A percentile compares a stretch with the other conserved stretches of the same genome.
These are phyloP conservation scores for Chalcosyrphus nemorum DNA, from an alignment of 2,888 invertebrate genomes.

Conservation along the genomic window DNA sequence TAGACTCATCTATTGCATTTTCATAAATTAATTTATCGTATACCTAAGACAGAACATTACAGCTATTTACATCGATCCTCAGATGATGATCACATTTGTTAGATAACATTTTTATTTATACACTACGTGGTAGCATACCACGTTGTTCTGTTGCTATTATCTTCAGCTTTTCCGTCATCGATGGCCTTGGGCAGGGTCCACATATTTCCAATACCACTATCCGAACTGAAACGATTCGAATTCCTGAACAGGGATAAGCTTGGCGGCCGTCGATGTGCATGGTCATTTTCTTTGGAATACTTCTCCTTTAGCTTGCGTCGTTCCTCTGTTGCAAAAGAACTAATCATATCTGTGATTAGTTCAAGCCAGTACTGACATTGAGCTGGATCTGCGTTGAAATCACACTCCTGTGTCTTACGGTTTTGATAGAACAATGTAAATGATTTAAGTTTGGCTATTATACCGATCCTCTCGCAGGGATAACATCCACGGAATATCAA, in stretches of 20 bases:
- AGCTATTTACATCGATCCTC: neutral
- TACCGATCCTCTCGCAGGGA: constrained; percentile 80
- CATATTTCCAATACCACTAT: constrained; percentile 81
- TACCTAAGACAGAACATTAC: neutral
- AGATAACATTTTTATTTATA: neutral
- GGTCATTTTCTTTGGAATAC: constrained; percentile 78
- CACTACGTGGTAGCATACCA: constrained; percentile 78
- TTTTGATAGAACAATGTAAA: constrained; percentile 80
- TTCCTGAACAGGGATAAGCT: constrained; percentile 79
- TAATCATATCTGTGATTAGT: constrained; percentile 80
- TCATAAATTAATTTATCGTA: neutral
- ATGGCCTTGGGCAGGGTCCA: constrained; percentile 79
- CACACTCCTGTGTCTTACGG: constrained; percentile 81
- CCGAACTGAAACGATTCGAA: constrained; percentile 81
- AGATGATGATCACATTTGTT: constrained; percentile 9
- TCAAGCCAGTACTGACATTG: constrained; percentile 79
- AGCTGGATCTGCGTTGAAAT: constrained; percentile 78
- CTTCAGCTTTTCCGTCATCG: constrained; percentile 74
- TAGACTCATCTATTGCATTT: neutral
- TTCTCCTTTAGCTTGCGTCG: constrained; percentile 78
- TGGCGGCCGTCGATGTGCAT: constrained; percentile 78
- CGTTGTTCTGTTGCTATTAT: constrained; percentile 78
- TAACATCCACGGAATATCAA: constrained; percentile 81
- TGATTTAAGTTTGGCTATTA: constrained; percentile 77
- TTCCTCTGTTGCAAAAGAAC: constrained; percentile 78